phyloP scores from a whole-genome alignment of 2,797 vertebrate genomes.

The Etheostoma nigrum region DNA sequence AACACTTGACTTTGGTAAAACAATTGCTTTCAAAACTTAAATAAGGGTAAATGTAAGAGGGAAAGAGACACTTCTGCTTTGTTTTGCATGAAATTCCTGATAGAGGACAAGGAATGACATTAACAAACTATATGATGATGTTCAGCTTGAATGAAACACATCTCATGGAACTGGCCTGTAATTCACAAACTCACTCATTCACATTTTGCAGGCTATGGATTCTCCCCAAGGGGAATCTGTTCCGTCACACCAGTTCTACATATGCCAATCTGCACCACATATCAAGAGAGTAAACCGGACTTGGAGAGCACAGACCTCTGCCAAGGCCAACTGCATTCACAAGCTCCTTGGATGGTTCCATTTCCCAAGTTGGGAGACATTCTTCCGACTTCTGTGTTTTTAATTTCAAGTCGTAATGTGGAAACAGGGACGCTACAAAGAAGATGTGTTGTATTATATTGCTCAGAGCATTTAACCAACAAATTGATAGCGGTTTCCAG shows the following conservation, averaged over 20 bases:
- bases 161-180: not conserved
- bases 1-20: slow-evolving; percentile 58
- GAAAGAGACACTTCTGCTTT: slow-evolving; percentile 59
- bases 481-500: too few species aligned
- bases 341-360: too few species aligned
- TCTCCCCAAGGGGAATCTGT: not conserved
- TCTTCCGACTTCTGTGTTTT: too few species aligned
- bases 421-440: too few species aligned
- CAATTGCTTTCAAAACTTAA: slow-evolving; percentile 62
- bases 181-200: slow-evolving; percentile 20
- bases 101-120: slow-evolving; percentile 21
- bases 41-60: slow-evolving; percentile 52
- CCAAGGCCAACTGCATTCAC: too few species aligned
- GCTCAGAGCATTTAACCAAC: too few species aligned
- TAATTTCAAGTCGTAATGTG: too few species aligned
- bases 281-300: not conserved
- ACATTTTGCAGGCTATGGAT: not conserved
- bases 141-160: not conserved
- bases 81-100: not conserved
- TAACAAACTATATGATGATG: not conserved
- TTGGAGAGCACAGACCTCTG: too few species aligned
- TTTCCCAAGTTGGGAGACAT: too few species aligned
- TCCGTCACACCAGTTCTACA: not conserved
- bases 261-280: not conserved
- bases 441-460: too few species aligned